A percentile compares a stretch with the other conserved stretches of the same genome.
Evolutionary conservation across 2,888 invertebrate species (phyloP).

Genomic region (Sinopyrophorus schimmeli): DNA sequence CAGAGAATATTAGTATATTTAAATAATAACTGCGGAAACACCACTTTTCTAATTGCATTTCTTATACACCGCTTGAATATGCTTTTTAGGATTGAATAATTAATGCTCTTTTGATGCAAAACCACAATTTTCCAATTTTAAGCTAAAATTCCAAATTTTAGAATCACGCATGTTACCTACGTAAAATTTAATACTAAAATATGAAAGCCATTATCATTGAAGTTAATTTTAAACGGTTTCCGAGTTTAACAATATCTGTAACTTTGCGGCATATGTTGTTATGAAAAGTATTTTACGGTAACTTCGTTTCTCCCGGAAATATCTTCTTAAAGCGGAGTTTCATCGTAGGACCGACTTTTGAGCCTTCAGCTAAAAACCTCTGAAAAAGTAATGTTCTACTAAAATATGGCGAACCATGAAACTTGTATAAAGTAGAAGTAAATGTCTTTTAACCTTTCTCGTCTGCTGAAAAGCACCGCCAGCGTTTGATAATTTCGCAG

Average conservation of each 20-base stretch:
- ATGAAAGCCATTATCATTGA: too few species aligned
- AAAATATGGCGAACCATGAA: constrained; percentile 25
- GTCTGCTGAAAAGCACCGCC: constrained; percentile 17
- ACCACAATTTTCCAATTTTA: too few species aligned
- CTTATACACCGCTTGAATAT: too few species aligned
- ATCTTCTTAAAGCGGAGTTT: constrained; percentile 7
- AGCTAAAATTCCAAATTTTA: too few species aligned
- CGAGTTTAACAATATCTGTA: constrained; percentile 13
- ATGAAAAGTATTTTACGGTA: constrained; percentile 14
- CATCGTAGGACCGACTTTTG: constrained; percentile 8
- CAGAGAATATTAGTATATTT: too few species aligned
- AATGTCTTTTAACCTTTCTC: constrained; percentile 16
- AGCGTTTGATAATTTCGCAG: constrained; percentile 18
- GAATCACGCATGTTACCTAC: too few species aligned
- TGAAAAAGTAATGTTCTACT: constrained; percentile 17
- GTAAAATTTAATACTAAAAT: too few species aligned
- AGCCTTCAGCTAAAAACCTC: constrained; percentile 16
- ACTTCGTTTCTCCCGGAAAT: constrained; percentile 16
- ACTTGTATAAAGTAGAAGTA: constrained; percentile 22
- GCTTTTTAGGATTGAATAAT: too few species aligned
- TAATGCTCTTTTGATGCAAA: too few species aligned
- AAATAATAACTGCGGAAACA: too few species aligned
- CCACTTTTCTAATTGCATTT: too few species aligned
- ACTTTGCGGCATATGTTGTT: constrained; percentile 7
- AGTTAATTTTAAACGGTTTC: too few species aligned